Evolutionary conservation across 1,140 invertebrate species (phyloP), one percentile per base, ranked within the genome.

Genomic region (Planococcus citri): DNA sequence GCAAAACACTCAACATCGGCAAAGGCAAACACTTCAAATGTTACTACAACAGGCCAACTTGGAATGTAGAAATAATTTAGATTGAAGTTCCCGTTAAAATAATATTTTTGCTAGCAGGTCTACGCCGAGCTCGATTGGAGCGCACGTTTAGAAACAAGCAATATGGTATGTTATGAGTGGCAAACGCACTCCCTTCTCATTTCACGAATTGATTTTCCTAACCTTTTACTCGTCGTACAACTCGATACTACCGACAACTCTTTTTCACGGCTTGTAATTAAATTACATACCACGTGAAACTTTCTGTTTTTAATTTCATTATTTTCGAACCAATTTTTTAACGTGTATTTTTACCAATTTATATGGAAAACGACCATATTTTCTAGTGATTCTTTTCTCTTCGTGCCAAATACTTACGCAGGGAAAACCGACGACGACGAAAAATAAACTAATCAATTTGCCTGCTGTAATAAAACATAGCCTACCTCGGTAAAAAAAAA

Each of bases 31-130:
- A 51, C 41, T 51, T 51, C 41, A 51, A 51, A 14, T 20, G 41
- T 51, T 51, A 51, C 41, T 51, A 51, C 41, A 51, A 51, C 41
- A 51, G 41, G 17, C 41, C 17, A 51, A 51, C 41, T 51, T 51
- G 41, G 41, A 51, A 51, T 51, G 41, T 51, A 51, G 41, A 51
- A 51, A 51, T 51, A 51, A 51, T 51, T 51, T 51, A 51, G 41
- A 51, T 51, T 51, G 41, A 51, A 51, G 41, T 51, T 51, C 17
- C 41, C 41, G 41, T 17, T 51, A 51, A 51, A 51, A 51, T 51
- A 51, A 51, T 51, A 51, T 51, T 51, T 51, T 51, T 51, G 17
- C 17, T 51, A 51, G 41, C 41, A 4, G 41, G 41, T 51, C 41
- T 51, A 51, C 41, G 41, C 17, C 17, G 41, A 20, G 41, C 41